Evolutionary conservation across 2,113 vertebrate genomes (phyloP), one percentile per base, ranked within the genome.

Genomic region (Trochalopteron elliotii): DNA sequence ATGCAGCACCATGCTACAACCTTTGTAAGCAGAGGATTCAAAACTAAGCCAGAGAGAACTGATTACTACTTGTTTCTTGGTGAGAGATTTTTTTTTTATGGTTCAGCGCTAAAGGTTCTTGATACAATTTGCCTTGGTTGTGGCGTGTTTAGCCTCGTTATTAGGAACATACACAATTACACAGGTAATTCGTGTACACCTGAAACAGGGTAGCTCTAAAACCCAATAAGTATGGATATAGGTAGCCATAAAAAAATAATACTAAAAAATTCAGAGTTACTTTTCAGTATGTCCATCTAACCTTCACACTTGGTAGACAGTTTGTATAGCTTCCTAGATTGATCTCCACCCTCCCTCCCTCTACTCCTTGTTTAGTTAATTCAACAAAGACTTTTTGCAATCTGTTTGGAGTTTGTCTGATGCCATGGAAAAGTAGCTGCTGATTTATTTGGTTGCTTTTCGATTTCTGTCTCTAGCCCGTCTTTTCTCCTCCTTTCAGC

Each of bases 381-480:
- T 98, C 97, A 98, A 98, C 97, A 97, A 98, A 98, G 98, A 98
- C 98, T 98, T 98, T 98, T 98, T 98, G 97, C 97, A 97, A 97
- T 98, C 96, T 98, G 98, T 98, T 98, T 98, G 97, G 98, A 98
- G 97, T 98, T 98, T 98, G 98, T 98, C 98, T 98, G 98, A 98
- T 97, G 98, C 98, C 63, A 95, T 97, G 97, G 98, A 98, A 98
- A 99, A 99, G 98, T 98, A 98, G 98, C 98, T 98, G 98, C 98
- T 98, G 98, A 98, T 99, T 99, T 99, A 99, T 99, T 98, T 98
- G 98, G 98, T 98, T 98, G 98, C 97, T 98, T 99, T 99, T 98
- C 98, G 98, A 99, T 99, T 99, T 99, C 98, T 98, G 98, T 98
- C 98, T 98, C 97, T 97, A 98, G 97, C 97, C 98, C 97, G 98